These are phyloP conservation scores for Thalassophryne amazonica DNA, from an alignment of 2,797 vertebrate species.

Conservation along the genomic window DNA sequence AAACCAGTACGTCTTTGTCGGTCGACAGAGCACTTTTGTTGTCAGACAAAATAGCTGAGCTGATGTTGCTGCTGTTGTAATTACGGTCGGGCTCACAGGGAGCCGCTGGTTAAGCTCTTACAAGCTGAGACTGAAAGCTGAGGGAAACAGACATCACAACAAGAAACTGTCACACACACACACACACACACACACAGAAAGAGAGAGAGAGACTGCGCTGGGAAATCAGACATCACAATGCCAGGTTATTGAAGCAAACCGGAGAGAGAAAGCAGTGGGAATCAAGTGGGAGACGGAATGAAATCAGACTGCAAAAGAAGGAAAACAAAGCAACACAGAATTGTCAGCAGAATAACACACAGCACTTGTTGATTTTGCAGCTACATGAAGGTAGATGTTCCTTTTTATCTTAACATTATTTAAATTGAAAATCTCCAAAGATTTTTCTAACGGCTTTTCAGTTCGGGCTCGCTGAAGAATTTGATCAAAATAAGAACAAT, in stretches of 20 bases:
- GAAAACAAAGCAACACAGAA: neutral
- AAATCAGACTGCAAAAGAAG: slow-evolving; percentile 8
- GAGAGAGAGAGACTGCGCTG: neutral
- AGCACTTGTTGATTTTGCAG: slow-evolving; percentile 10
- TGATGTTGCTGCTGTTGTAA: slow-evolving; percentile 54
- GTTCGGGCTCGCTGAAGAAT: too few relatives aligned
- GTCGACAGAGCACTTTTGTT: slow-evolving; percentile 48
- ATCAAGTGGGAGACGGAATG: neutral
- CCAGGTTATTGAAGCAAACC: slow-evolving; percentile 34
- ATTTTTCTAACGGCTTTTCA: too few relatives aligned
- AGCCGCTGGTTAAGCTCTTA: slow-evolving; percentile 54
- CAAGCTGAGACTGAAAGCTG: slow-evolving; percentile 48
- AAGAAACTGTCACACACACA: slow-evolving; percentile 37
- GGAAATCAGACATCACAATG: slow-evolving; percentile 42
- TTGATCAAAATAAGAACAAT: too few relatives aligned
- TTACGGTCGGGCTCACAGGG: slow-evolving; percentile 54
- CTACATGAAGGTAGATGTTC: too few relatives aligned
- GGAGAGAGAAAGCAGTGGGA: neutral
- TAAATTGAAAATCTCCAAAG: too few relatives aligned
- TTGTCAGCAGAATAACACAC: neutral
- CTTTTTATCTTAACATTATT: too few relatives aligned
- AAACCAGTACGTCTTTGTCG: slow-evolving; percentile 32
- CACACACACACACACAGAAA: slow-evolving; percentile 17
- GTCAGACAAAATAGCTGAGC: slow-evolving; percentile 59
- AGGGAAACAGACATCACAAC: slow-evolving; percentile 48